Conservation (phyloP, 2,888 invertebrate genomes). For the Epirrhoe tristata region DNA sequence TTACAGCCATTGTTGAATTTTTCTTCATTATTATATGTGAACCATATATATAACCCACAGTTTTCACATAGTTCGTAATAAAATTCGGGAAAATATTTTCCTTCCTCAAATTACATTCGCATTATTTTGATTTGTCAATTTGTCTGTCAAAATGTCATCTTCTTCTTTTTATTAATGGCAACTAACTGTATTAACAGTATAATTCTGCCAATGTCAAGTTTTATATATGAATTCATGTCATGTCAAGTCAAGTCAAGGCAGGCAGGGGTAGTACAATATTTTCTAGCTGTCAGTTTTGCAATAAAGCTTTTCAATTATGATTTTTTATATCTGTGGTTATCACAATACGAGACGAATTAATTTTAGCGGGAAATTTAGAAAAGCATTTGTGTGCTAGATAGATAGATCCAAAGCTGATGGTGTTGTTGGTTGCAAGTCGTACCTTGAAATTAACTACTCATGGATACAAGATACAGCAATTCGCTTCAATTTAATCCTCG, state of each 20-base stretch:
- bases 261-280: too few relatives aligned
- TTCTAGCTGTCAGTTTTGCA: too few relatives aligned
- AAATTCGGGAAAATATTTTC: constrained; percentile 20
- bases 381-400: background rate
- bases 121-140: background rate
- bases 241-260: too few relatives aligned
- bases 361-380: constrained; percentile 2
- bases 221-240: too few relatives aligned
- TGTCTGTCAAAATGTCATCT: too few relatives aligned
- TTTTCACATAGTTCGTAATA: constrained; percentile 36
- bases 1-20: constrained; percentile 66
- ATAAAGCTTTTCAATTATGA: background rate
- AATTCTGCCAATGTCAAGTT: too few relatives aligned
- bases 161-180: too few relatives aligned
- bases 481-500: constrained; percentile 41
- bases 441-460: background rate
- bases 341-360: background rate
- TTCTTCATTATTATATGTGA: constrained; percentile 24
- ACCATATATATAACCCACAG: background rate
- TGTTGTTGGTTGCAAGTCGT: too few relatives aligned
- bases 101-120: background rate
- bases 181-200: too few relatives aligned
- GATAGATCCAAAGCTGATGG: too few relatives aligned
- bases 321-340: background rate
- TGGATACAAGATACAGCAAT: constrained; percentile 21